Base-by-base conservation (phyloP, 1,140 invertebrate species). In the Branchinecta lynchi region DNA sequence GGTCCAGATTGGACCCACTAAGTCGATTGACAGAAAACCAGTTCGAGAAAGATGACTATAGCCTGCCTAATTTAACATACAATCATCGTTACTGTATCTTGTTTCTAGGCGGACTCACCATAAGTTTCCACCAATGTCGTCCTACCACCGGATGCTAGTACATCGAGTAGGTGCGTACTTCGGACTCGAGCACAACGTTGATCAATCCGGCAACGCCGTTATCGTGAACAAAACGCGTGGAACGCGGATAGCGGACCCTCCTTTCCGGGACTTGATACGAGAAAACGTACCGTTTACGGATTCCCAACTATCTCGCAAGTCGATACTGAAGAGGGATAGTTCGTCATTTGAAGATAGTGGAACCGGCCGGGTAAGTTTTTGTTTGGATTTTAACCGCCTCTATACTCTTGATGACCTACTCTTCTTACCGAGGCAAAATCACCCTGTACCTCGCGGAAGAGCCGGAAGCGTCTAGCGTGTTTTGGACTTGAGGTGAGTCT, bases 81-180 rank as follows among this genome's bases (percentile, higher is more conserved):
- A 0, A 21, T 12, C 17, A 60, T 67, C 32, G 32, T 32, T 32
- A 32, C 32, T 32, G 5, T 32, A 5, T 32, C 32, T 32, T 32
- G 8, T 12, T 73, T 72, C 8, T 74, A 82, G 81, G 70, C 77
- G 77, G 66, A 85, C 84, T 75, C 84, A 88, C 73, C 86, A 88
- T 71, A 90, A 89, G 75, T 95, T 96, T 81, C 87, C 88, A 7
- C 86, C 86, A 75, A 91, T 93, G 87, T 91, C 90, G 60, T 94
- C 92, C 60, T 96, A 96, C 80, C 91, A 95, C 74, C 83, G 93
- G 45, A 95, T 97, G 92, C 79, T 97, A 72, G 91, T 96, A 7
- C 93, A 96, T 80, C 86, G 93, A 43, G 89, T 92, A 60, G 91
- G 93, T 3, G 90, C 91, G 60, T 92, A 89, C 76, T 96, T 95